phyloP scores from a whole-genome alignment of 2,797 vertebrate genomes.

The Halcyon smyrnensis region DNA sequence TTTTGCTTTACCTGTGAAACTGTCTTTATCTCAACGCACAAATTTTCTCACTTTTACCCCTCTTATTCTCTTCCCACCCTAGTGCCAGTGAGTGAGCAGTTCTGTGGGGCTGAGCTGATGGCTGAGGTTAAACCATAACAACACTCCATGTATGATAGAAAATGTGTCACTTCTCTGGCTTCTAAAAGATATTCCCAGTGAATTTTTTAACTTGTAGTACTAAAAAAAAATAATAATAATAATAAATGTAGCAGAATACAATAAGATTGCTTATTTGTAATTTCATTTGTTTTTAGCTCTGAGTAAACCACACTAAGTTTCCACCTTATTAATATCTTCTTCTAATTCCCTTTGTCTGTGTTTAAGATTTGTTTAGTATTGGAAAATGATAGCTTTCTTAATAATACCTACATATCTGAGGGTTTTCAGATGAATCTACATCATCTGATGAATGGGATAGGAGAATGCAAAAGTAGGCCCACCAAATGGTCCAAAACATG shows the following conservation, averaged over 20 bases:
- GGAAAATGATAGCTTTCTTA: neutral
- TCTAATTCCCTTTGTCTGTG: neutral
- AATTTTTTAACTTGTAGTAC: neutral
- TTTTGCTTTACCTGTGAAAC: neutral
- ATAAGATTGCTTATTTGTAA: neutral
- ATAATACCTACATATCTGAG: neutral
- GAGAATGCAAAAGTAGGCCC: neutral
- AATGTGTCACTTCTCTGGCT: neutral
- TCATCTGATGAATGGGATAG: neutral
- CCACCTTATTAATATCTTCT: neutral
- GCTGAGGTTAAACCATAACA: neutral
- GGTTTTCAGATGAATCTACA: neutral
- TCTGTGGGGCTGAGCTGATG: neutral
- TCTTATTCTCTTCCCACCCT: neutral
- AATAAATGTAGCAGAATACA: neutral
- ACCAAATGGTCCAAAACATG: neutral
- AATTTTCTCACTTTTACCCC: neutral
- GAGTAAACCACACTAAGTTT: neutral
- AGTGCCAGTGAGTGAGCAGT: neutral
- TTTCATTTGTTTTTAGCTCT: neutral
- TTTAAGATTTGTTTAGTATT: neutral
- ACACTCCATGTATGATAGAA: neutral
- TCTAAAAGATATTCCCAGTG: neutral
- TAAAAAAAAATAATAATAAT: neutral
- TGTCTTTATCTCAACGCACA: fast-evolving